phyloP scores from a whole-genome alignment of 2,797 vertebrate species.

The Brotogeris chrysoptera region DNA sequence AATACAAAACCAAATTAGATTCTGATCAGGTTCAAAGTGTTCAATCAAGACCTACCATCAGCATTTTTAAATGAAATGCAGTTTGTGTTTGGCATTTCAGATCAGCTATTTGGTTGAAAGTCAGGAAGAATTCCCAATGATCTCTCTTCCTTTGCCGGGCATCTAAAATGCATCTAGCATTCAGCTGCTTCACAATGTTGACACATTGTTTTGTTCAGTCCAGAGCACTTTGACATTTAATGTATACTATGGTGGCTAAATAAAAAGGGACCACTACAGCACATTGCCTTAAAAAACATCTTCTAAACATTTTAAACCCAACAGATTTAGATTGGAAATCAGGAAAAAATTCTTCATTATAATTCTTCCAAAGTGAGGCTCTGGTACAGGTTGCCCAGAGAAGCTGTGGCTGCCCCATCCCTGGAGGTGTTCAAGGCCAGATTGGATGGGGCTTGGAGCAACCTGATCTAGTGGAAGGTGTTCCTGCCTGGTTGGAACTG shows the following conservation, averaged over 20 bases:
- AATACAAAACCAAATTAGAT: constrained; percentile 57
- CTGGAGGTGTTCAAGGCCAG: background rate
- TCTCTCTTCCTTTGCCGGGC: constrained; percentile 15
- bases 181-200: constrained; percentile 23
- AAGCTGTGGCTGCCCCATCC: background rate
- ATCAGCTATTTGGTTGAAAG: constrained; percentile 65
- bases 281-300: constrained; percentile 10
- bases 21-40: constrained; percentile 63
- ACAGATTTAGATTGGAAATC: background rate
- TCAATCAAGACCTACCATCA: constrained; percentile 61
- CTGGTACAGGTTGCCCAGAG: background rate
- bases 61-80: constrained; percentile 67
- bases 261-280: constrained; percentile 12
- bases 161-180: constrained; percentile 42
- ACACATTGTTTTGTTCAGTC: constrained; percentile 28
- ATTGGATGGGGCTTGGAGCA: background rate
- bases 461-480: background rate
- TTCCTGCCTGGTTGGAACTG: background rate
- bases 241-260: background rate
- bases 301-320: background rate
- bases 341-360: background rate
- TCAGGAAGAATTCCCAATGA: constrained; percentile 55
- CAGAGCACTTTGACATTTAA: constrained; percentile 34
- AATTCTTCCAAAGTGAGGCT: background rate
- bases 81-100: constrained; percentile 66